These are phyloP conservation scores for Andrena flavipes DNA, from an alignment of 2,888 invertebrate species.

Conservation along the genomic window DNA sequence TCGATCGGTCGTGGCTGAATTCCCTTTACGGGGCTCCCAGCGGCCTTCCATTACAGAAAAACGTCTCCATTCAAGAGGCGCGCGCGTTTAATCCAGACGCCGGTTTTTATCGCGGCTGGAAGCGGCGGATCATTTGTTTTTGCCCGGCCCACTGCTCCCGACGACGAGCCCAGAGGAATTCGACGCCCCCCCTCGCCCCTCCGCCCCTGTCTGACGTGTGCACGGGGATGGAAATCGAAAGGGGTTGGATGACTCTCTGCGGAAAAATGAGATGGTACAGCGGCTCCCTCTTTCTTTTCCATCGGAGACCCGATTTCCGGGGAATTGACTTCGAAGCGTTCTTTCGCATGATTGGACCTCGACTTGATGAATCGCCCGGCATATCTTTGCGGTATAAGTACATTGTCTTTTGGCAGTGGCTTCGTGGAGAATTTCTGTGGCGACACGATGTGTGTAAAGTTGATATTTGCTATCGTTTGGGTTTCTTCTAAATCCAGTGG, in stretches of 20 bases:
- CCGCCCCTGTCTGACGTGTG: slow-evolving; percentile 11
- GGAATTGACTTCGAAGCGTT: not conserved
- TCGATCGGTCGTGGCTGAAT: slow-evolving; percentile 70
- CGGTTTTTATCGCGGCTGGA: slow-evolving; percentile 66
- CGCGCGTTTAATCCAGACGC: slow-evolving; percentile 68
- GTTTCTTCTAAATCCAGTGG: too few species aligned
- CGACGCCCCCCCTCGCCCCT: not conserved
- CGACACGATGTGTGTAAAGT: too few species aligned
- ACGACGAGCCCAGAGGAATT: slow-evolving; percentile 16
- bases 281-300: slow-evolving; percentile 5
- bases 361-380: not conserved
- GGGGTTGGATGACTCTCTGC: slow-evolving; percentile 5
- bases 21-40: slow-evolving; percentile 65
- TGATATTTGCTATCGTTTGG: too few species aligned
- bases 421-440: not conserved
- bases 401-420: not conserved
- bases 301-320: not conserved
- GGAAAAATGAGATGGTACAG: slow-evolving; percentile 18
- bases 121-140: slow-evolving; percentile 62
- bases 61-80: slow-evolving; percentile 71
- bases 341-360: not conserved
- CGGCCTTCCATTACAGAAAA: slow-evolving; percentile 67
- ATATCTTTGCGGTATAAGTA: not conserved
- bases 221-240: slow-evolving; percentile 16
- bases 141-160: slow-evolving; percentile 36